Conservation (phyloP, 1,140 invertebrate species). For the Saxidomus purpurata region DNA sequence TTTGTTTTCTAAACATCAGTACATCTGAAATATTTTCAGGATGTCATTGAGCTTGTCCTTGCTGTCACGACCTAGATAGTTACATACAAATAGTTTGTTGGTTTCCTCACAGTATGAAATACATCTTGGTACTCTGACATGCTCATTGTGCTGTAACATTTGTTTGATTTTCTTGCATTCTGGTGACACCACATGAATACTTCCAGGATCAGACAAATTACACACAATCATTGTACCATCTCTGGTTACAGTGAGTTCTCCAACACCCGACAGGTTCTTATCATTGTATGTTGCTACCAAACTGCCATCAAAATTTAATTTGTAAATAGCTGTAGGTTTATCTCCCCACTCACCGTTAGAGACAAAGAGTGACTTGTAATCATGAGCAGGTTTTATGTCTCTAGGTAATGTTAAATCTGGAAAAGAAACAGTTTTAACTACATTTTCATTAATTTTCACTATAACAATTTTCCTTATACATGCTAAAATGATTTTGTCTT, state of each 20-base stretch:
- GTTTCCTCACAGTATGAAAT: background rate
- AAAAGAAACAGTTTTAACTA: background rate
- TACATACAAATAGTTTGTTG: too few relatives aligned
- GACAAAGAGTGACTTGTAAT: background rate
- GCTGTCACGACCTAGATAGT: too few relatives aligned
- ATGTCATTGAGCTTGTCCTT: too few relatives aligned
- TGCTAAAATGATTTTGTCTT: background rate
- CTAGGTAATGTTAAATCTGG: background rate
- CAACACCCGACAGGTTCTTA: background rate
- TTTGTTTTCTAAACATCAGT: too few relatives aligned
- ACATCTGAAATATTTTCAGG: too few relatives aligned
- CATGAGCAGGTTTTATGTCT: too few relatives aligned
- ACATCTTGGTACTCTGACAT: background rate
- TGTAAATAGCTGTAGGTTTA: too few relatives aligned
- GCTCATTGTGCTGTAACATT: background rate
- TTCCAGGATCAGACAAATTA: background rate
- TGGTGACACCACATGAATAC: too few relatives aligned
- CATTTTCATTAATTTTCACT: background rate
- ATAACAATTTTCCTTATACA: background rate
- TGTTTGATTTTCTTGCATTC: too few relatives aligned
- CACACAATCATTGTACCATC: conserved; percentile 21
- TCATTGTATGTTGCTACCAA: background rate
- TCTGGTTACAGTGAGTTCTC: background rate
- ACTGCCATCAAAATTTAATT: background rate
- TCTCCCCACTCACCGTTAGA: background rate